Conservation (phyloP, 1,140 invertebrate species). For the Drosophila melanica region DNA sequence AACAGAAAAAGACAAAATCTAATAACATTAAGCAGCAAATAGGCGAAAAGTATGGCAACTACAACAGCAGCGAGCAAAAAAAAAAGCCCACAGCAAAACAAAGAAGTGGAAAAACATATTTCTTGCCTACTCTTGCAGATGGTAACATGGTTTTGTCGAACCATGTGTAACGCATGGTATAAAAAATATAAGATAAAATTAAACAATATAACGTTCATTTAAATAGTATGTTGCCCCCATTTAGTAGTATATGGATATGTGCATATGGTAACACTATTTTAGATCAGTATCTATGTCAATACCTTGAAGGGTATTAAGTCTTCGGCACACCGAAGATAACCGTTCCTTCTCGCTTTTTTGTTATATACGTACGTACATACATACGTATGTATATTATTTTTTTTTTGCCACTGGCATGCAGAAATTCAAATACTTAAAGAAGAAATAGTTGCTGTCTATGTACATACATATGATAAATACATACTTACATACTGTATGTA, state of each 20-base stretch:
- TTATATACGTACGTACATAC: neutral
- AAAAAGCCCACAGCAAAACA: slow-evolving; percentile 12
- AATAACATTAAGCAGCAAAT: slow-evolving; percentile 71
- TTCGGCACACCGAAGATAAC: too few species aligned
- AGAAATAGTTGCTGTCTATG: slow-evolving; percentile 11
- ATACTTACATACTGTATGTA: neutral
- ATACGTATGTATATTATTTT: too few species aligned
- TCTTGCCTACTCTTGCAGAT: neutral
- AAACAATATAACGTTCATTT: too few species aligned
- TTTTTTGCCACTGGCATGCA: slow-evolving; percentile 17
- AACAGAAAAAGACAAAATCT: slow-evolving; percentile 36
- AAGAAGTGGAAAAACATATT: slow-evolving; percentile 19
- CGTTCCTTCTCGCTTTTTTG: neutral
- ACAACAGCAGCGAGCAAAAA: slow-evolving; percentile 16
- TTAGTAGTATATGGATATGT: too few species aligned
- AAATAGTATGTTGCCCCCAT: too few species aligned
- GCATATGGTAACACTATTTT: too few species aligned
- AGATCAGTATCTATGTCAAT: too few species aligned
- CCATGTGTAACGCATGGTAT: too few species aligned
- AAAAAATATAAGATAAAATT: too few species aligned
- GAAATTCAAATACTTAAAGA: slow-evolving; percentile 30
- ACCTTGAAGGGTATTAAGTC: neutral
- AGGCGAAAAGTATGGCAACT: slow-evolving; percentile 53
- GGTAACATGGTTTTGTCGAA: too few species aligned
- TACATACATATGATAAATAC: neutral